Evolutionary conservation across 2,797 vertebrate genomes (phyloP), one percentile per base, ranked within the genome.

Genomic region (Lophius americanus): DNA sequence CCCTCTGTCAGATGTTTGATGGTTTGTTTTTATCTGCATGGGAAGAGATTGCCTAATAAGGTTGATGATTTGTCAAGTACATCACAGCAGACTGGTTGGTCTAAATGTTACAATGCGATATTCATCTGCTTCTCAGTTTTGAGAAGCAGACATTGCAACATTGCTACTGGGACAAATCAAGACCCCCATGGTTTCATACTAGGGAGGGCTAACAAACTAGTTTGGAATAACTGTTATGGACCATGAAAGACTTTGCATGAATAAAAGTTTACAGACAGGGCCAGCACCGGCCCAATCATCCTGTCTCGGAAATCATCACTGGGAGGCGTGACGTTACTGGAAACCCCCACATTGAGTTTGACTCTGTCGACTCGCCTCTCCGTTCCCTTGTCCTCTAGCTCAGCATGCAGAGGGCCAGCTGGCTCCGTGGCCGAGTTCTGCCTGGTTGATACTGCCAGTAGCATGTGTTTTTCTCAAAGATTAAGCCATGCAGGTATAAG

Each of bases 11-110:
- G 14, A 66, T 33, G n/a, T 58, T 56, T 74, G 65, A 78, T 74
- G 36, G 42, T 58, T 67, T 83, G 55, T 79, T 72, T 83, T 58
- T 52, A 52, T 76, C 43, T 75, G 58, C 58, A 44, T 11, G 56
- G n/a, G 54, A 83, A 74, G 63, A 66, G 39, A 72, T 64, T 11
- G 74, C 66, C 64, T 72, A 61, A 6, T 63, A 68, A 76, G 71
- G 38, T 4, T 39, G 52, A 72, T 74, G 73, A 82, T 80, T 77
- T 73, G 47, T 77, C 60, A 68, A 78, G 75, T 73, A 50, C 67
- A 64, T 54, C 55, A 43, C 23, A 79, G 61, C 76, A 68, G 75
- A 64, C 57, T 33, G 68, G 58, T 58, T 57, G 79, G 60, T 85
- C 69, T 36, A 64, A 75, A 80, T 64, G 70, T 70, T 56, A 59